Base-by-base conservation (phyloP, 2,113 vertebrate species). In the Vidua macroura region DNA sequence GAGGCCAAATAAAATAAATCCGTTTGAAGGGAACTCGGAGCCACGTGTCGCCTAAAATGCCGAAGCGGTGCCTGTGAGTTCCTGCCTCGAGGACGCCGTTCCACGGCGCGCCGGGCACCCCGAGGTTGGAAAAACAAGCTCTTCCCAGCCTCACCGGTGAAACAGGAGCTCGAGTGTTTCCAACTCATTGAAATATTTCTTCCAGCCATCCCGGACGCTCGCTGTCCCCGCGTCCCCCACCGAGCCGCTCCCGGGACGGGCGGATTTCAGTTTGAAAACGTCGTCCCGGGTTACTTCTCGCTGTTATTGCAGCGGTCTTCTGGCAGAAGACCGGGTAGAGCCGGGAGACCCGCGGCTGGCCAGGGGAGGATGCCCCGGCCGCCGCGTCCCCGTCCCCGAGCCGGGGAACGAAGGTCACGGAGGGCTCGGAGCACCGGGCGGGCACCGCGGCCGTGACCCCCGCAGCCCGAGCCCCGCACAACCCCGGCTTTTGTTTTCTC, bases 1-100 rank as follows among this genome's bases (percentile, higher is more conserved):
- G 92, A 91, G 88, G 58, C 88, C 95, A 80, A 92, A 90, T 90
- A 51, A 92, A 94, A 94, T 88, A 86, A 86, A 88, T 67, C 43
- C 73, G 43, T 62, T 55, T 43, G 89, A 92, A 83, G 76, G 92
- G 69, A 93, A 44, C 88, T 39, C 3, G 52, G 1, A 74, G 95
- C 94, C 96, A 94, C 95, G 95, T 91, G 95, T 96, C 88, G 92
- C 92, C 80, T 22, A 67, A 92, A 95, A 94, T 24, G 76, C 66
- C 63, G 86, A 88, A 43, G 15, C 5, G 80, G 76, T 70, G 91
- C 76, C 86, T 46, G 83, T 21, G 83, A 87, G 88, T 92, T 85
- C 82, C 95, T 80, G 44, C 82, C 93, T 56, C 58, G 92, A 37
- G 88, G 83, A 83, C 68, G 72, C 93, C 74, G 66, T 39, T 78